These are phyloP conservation scores for Cossypha dichroa DNA, from an alignment of 2,797 vertebrate genomes.

Conservation along the genomic window DNA sequence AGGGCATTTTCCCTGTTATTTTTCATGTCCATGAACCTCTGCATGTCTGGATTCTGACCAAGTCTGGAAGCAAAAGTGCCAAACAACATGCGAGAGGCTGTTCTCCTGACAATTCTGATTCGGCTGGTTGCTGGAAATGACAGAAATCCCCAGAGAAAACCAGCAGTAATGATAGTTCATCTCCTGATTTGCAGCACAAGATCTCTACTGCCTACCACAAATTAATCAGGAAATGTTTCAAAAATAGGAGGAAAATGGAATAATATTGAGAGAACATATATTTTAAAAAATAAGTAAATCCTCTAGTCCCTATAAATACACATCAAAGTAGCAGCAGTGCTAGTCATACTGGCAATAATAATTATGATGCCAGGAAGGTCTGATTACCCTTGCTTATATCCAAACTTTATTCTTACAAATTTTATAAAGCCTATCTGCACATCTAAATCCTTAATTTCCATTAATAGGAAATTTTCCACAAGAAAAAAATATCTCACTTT, in stretches of 20 bases:
- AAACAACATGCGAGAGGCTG: constrained; percentile 62
- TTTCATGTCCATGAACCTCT: constrained; percentile 41
- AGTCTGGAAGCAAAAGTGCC: constrained; percentile 56
- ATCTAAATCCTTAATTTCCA: constrained; percentile 32
- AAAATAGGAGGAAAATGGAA: rapidly evolving
- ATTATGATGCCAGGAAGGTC: background rate
- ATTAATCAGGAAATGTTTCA: background rate
- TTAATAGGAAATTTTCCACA: background rate
- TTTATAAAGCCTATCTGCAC: constrained; percentile 1
- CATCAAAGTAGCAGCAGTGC: background rate
- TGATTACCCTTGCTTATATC: background rate
- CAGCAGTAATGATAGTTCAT: background rate
- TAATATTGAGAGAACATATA: background rate
- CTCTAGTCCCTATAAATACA: background rate
- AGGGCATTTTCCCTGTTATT: constrained; percentile 47
- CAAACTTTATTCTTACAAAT: background rate
- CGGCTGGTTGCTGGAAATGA: constrained; percentile 54
- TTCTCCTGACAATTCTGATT: constrained; percentile 64
- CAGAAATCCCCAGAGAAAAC: constrained; percentile 45
- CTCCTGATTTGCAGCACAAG: background rate
- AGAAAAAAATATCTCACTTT: background rate
- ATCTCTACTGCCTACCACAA: background rate
- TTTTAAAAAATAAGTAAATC: background rate
- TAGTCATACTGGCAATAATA: background rate
- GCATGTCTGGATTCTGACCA: constrained; percentile 43